Percentiles rank a stretch among this genome's conserved stretches.
Evolutionary conservation across 1,140 invertebrate genomes (phyloP).

Genomic region (Lethocerus indicus): DNA sequence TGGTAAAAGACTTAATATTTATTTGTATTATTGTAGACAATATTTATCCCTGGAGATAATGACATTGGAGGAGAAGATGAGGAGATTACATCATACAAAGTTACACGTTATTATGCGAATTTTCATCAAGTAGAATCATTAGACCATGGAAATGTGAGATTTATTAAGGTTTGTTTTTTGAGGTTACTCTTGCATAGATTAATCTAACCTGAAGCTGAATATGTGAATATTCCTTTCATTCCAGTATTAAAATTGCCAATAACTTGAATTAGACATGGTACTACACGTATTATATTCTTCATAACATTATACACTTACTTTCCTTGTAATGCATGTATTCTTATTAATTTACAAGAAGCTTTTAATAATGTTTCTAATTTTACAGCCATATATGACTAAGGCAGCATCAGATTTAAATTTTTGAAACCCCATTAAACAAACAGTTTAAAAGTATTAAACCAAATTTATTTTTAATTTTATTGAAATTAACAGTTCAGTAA

Average conservation of each 20-base stretch:
- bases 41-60: conserved; percentile 86
- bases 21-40: conserved; percentile 37
- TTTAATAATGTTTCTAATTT: too few relatives aligned
- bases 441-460: background rate
- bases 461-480: background rate
- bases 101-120: conserved; percentile 56
- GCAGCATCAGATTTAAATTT: too few relatives aligned
- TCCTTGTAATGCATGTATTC: too few relatives aligned
- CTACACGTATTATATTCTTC: too few relatives aligned
- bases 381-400: too few relatives aligned
- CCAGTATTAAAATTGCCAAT: too few relatives aligned
- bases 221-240: too few relatives aligned
- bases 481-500: background rate
- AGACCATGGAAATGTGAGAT: conserved; percentile 34
- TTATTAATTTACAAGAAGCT: too few relatives aligned
- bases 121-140: conserved; percentile 51
- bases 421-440: too few relatives aligned
- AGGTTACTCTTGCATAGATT: conserved; percentile 24
- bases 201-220: background rate
- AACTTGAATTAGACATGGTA: too few relatives aligned
- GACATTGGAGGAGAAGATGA: conserved; percentile 85
- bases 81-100: conserved; percentile 55
- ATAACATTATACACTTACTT: too few relatives aligned
- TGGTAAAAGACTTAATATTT: background rate
- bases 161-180: conserved; percentile 37